Evolutionary conservation across 2,888 invertebrate species (phyloP).

Genomic region (Orthosia incerta): DNA sequence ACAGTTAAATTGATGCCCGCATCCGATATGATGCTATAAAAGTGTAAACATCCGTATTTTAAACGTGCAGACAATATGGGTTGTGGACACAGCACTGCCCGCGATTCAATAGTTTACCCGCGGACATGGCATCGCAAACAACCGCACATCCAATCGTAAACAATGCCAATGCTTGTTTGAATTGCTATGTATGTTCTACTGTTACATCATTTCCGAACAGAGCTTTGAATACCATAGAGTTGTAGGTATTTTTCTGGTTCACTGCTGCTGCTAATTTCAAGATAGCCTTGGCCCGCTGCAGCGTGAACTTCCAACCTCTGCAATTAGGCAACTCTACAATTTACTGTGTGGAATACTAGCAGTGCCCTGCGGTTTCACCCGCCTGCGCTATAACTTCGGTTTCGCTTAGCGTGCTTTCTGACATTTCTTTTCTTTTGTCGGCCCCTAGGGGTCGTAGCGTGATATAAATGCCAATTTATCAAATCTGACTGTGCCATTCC

Average conservation of each 20-base stretch:
- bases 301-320: not conserved
- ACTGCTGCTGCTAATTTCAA: not conserved
- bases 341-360: not conserved
- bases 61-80: conserved; percentile 1
- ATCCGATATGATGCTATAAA: conserved; percentile 19
- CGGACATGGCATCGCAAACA: conserved; percentile 45
- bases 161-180: conserved; percentile 39
- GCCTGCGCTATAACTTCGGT: too few species aligned
- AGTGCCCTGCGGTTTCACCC: too few species aligned
- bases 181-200: conserved; percentile 29
- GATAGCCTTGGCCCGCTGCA: not conserved
- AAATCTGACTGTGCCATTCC: too few species aligned
- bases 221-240: conserved; percentile 9
- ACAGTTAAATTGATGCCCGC: not conserved
- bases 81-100: conserved; percentile 25
- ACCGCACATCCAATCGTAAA: conserved; percentile 38
- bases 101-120: conserved; percentile 43
- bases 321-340: not conserved
- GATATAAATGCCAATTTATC: too few species aligned
- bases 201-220: conserved; percentile 15
- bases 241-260: not conserved
- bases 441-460: too few species aligned
- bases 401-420: too few species aligned
- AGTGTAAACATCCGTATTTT: conserved; percentile 13
- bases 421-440: too few species aligned